Base-by-base conservation (phyloP, 2,888 invertebrate species). In the Phyllotreta striolata region DNA sequence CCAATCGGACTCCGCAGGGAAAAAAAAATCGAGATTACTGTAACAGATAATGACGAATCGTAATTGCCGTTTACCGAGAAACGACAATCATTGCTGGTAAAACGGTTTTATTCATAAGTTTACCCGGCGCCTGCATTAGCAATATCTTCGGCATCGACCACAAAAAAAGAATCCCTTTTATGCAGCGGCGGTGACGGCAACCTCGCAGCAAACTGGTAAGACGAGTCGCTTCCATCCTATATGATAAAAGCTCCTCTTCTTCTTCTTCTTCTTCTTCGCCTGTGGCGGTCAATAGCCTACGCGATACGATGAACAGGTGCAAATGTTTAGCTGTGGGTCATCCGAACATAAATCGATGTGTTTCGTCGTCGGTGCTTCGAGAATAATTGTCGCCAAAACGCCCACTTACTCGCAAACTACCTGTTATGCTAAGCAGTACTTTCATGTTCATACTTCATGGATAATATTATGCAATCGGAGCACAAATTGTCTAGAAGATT, bases 221-320 rank as follows among this genome's bases (percentile, higher is more conserved):
- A 80, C 80, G 77, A 74, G 81, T 81, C 78, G 77, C 77, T 77
- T 41, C 24, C 43, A 41, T 59, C 51, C 40, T 59, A 58, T 59
- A 79, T 80, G 80, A 79, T 80, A 72, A 66, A 69, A 71, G 69
- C 68, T 70, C 24, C 24, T 24, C 24, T 24, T 24, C 24, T 24
- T 24, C 24, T 24, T 24, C 24, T 24, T 24, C 24, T 24, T 24
- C 24, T 24, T 24, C 74, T 71, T 38, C 44, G 60, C 52, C 60
- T 60, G 60, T 60, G 60, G 78, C 79, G 79, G 79, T 80, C 79
- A 79, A 77, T 77, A 78, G 77, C 78, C 79, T 74, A 73, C 74
- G 49, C 41, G 51, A 59, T 59, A 38, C 72, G 72, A 73, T 75
- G 77, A 76, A 79, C 78, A 79, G 79, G 78, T 78, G 79, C 78